Base-by-base conservation (phyloP, 2,113 vertebrate genomes). In the Eretmochelys imbricata region DNA sequence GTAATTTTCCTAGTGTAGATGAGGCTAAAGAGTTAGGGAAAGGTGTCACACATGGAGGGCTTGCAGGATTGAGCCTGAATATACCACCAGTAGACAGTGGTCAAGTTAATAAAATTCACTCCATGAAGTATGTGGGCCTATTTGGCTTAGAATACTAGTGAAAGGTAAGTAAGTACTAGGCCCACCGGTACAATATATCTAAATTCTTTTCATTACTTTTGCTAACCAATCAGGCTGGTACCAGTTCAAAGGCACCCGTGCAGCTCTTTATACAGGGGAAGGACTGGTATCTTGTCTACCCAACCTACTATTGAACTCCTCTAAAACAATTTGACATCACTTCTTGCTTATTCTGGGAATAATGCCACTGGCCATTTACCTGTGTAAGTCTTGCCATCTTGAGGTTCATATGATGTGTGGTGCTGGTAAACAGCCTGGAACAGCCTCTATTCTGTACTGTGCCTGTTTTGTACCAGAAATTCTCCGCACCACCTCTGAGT, bases 111-210 rank as follows among this genome's bases (percentile, higher is more conserved):
- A 65, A 0, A 0, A 38, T 87, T 85, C 65, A 8, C 3, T 90
- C 2, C 50, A 90, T 83, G 14, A 62, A 89, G 86, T 53, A 3
- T 2, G 31, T 50, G 49, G 19, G 14, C 2, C 0, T 1, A 0
- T 80, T 90, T 96, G 62, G 31, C 2, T 65, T 12, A 75, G 13
- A 25, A 75, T 75, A 48, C 2, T 29, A 85, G 14, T 4, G 75
- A 50, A 93, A 89, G 14, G 82, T 7, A 11, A 24, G 2, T 62
- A 11, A 24, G 2, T 55, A 65, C 80, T 78, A 57, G 55, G 24
- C 24, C 55, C 1, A 2, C 59, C 35, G 87, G 13, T 62, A 62
- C 9, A 87, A 0, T 62, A 85, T 91, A 82, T 27, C n/a, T 6
- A 24, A 31, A 69, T 17, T 22, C 6, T 10, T 62, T 17, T 80